Base-by-base conservation (phyloP, 2,888 invertebrate species). In the Polia nebulosa region DNA sequence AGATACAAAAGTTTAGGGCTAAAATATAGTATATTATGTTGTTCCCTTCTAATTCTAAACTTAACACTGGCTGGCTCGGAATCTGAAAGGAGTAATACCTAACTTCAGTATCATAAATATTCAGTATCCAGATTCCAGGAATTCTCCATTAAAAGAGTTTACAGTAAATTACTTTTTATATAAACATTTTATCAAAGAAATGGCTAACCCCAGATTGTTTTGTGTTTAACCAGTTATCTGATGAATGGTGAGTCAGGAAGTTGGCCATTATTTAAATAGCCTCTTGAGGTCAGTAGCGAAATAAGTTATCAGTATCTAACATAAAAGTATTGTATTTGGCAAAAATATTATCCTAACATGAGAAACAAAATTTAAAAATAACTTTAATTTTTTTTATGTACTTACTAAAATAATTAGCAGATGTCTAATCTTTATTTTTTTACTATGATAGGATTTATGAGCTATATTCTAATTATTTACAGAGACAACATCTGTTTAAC, bases 401-500 rank as follows among this genome's bases (percentile, higher is more conserved):
- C 8, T 17, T 3, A 20, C n/a, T 34, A 47, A 25, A 53, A 2
- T 51, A 55, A 36, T 34, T 36, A 47, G 44, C 70, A 69, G 47
- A 76, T 76, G 70, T 69, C 29, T 45, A n/a, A 17, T 34, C n/a
- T 22, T 8, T 13, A 29, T 62, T 68, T 74, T 67, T 44, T 4
- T 36, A 32, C 32, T 51, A 13, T 27, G 34, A 22, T 39, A 39
- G 25, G 25, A 51, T 51, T n/a, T 6, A 76, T 80, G 80, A 70
- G 52, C 76, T 63, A 68, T 71, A 61, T 29, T 62, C 55, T 49
- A 66, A 63, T 65, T 64, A 72, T 69, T 73, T n/a, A 60, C 65
- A 60, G 11, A 61, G 27, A 47, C 52, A 65, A 79, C 82, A 82
- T 82, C 65, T 82, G 82, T 53, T 29, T 51, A 72, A 67, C 82